Evolutionary conservation across 2,888 invertebrate species (phyloP).

Genomic region (Agrochola lychnidis): DNA sequence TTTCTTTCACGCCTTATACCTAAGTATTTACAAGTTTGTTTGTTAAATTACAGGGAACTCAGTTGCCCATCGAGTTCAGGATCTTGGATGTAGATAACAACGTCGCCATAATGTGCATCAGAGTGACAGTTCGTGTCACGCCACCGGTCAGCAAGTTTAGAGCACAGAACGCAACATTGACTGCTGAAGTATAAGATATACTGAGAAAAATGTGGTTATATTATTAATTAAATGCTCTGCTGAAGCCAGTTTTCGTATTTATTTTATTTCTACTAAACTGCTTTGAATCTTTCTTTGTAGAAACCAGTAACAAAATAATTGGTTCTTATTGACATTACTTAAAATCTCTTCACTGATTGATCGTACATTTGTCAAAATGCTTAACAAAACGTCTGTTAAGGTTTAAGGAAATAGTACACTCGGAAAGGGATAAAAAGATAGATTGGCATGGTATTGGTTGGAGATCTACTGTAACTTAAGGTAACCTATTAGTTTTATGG

Average conservation of each 20-base stretch:
- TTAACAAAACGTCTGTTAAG: no score
- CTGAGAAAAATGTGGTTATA: neutral
- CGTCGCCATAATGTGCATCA: conserved; percentile 3
- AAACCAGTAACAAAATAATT: neutral
- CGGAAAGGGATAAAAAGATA: no score
- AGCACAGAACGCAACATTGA: conserved; percentile 31
- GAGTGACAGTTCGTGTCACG: neutral
- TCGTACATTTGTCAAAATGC: no score
- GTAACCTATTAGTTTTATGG: no score
- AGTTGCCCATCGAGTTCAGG: conserved; percentile 30
- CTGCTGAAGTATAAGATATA: conserved; percentile 17
- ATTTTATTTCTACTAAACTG: neutral
- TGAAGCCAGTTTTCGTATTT: neutral
- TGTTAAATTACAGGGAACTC: conserved; percentile 30
- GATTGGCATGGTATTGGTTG: no score
- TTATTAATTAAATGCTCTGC: conserved; percentile 1
- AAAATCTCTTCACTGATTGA: no score
- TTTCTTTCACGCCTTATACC: neutral
- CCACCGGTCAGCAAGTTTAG: neutral
- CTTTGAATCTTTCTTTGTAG: no score
- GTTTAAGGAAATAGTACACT: no score
- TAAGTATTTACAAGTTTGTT: neutral
- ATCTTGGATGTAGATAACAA: conserved; percentile 10
- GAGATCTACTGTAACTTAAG: no score
- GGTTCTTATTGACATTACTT: neutral